Evolutionary conservation across 2,797 vertebrate species (phyloP).

Genomic region (Peromyscus aztecus): DNA sequence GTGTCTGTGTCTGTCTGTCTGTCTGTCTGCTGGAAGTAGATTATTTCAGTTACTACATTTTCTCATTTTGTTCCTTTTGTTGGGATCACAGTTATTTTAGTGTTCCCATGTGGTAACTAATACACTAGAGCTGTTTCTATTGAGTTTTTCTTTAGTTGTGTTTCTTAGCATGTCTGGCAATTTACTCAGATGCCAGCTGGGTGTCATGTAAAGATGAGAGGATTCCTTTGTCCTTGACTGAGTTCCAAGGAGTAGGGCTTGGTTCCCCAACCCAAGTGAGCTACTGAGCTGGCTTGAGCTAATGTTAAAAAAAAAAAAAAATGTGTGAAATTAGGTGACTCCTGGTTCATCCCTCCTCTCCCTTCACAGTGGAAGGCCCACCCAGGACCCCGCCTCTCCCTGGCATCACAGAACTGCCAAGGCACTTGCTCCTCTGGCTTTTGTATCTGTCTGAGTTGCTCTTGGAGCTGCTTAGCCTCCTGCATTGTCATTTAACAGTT

Average conservation of each 20-base stretch:
- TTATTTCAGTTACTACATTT: neutral
- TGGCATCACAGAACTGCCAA: neutral
- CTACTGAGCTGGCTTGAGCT: neutral
- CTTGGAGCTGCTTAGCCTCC: conserved; percentile 9
- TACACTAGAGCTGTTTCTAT: neutral
- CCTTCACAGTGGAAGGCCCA: neutral
- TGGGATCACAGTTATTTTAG: neutral
- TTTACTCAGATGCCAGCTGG: neutral
- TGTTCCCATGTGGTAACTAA: neutral
- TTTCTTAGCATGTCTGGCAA: neutral
- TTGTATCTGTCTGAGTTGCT: neutral
- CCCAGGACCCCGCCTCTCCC: neutral
- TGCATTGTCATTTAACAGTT: conserved; percentile 34
- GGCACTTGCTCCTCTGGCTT: neutral
- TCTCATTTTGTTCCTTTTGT: neutral
- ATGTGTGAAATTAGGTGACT: neutral
- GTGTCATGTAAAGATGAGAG: neutral
- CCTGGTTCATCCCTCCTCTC: neutral
- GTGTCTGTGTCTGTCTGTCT: neutral
- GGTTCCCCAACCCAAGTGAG: neutral
- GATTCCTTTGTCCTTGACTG: neutral
- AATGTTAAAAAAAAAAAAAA: neutral
- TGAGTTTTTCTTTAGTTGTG: neutral
- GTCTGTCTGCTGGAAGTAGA: neutral
- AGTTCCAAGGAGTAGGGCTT: neutral